Evolutionary conservation across 2,888 invertebrate genomes (phyloP), one percentile per base, ranked within the genome.

Genomic region (Yponomeuta plumbellus): DNA sequence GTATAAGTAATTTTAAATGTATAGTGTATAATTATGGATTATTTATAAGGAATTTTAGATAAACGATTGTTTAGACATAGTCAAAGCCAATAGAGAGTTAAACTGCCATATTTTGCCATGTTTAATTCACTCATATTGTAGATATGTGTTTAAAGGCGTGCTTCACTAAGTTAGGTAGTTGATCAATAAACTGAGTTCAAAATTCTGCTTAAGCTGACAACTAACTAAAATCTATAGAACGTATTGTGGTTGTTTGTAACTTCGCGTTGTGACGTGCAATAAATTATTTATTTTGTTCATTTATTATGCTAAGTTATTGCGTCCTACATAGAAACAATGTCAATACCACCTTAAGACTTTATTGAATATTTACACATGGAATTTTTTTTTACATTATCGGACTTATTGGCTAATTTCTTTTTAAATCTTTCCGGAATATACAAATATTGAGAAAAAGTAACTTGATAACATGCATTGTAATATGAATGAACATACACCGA

Each of bases 101-200:
- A 88, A 88, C 88, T 84, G 86, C 90, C 90, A 89, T 89, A 83
- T 69, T 70, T 77, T 77, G 86, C 86, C 85, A 88, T 88, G 88
- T 87, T 88, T 88, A 84, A 87, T 86, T 86, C 86, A 73, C 74
- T 74, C 22, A 34, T 67, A 52, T 52, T 17, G 44, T 52, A n/a
- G n/a, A n/a, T n/a, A 17, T 17, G 44, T 52, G 17, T 17, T 52
- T 52, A 52, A 4, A 3, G 44, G 17, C 44, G 44, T 52, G 17
- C 44, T 52, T 52, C 44, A 5, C 17, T 52, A 17, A 52, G 44
- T 52, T 52, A 52, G 44, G 13, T 52, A 52, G 44, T 52, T 52
- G 44, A 52, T 52, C 44, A 52, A 40, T 56, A n/a, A 23, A 44
- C 23, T 34, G 62, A 4, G 23, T 22, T 59, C 1, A 22, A 21